Evolutionary conservation across 2,797 vertebrate species (phyloP), one percentile per base, ranked within the genome.

Genomic region (Acipenser ruthenus): DNA sequence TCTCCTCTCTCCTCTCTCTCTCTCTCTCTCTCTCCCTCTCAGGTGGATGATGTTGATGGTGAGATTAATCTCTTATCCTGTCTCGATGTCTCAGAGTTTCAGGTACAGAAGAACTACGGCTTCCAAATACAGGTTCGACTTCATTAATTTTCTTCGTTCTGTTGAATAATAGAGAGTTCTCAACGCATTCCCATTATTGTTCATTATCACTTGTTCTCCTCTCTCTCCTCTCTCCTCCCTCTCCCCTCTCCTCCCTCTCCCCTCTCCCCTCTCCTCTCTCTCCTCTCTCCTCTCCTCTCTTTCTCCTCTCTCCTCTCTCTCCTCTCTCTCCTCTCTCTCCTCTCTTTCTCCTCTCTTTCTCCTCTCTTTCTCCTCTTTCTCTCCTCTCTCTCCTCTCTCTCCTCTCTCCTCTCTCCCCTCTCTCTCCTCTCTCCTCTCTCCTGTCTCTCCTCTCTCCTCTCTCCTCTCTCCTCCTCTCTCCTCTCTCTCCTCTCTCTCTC

Each of bases 101-200:
- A 95, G 0, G 95, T 98, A 72, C 95, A 98, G 83, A 95, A 96
- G 79, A 99, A 99, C 84, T 98, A 99, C 2, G 95, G 95, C 67
- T 99, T 99, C 84, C 95, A 96, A 82, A 95, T 98, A 68, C 94
- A 96, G 0, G 96, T 95, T 71, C 86, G 23, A 23, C 23, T 23
- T 23, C 3, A 23, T 23, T 23, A 1, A 23, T 23, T 3, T 23
- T 3, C 88, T 75, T 23, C 23, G 3, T 23, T 23, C 23, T 23
- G 3, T 23, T 23, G 23, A 23, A 23, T 23, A 23, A 53, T 8
- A 23, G 23, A 23, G 23, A 23, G 23, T 23, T 8, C 51, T 6
- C 9, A 55, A 6, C 12, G 12, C 9, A 55, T 9, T n/a, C 6
- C 2, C 2, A 55, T 9, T 55, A 6, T 9, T 55, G 9, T 55